These are phyloP conservation scores for Sycobia sp. DNA, from an alignment of 1,140 invertebrate species.

Conservation along the genomic window DNA sequence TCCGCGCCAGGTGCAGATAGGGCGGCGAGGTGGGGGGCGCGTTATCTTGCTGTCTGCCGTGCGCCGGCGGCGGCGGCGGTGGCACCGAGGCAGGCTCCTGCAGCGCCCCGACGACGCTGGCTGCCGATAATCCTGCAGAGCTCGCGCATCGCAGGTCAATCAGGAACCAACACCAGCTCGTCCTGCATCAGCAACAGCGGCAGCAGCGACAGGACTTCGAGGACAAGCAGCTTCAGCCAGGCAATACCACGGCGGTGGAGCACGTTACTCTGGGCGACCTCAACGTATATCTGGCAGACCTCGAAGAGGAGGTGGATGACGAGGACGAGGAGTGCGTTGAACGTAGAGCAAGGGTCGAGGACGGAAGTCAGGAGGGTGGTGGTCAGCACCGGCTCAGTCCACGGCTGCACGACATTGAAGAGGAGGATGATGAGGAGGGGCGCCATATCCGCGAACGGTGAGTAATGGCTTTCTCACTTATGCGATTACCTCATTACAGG, in stretches of 20 bases:
- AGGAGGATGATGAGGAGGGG: slow-evolving; percentile 62
- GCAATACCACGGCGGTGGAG: slow-evolving; percentile 32
- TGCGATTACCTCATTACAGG: too few relatives aligned
- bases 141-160: too few relatives aligned
- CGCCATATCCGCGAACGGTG: slow-evolving; percentile 55
- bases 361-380: slow-evolving; percentile 45
- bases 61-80: slow-evolving; percentile 61
- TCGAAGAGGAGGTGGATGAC: slow-evolving; percentile 27
- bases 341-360: slow-evolving; percentile 44
- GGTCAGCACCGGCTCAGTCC: slow-evolving; percentile 57
- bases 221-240: not conserved
- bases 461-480: slow-evolving; percentile 37
- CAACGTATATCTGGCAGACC: slow-evolving; percentile 51
- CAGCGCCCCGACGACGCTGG: slow-evolving; percentile 37
- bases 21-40: slow-evolving; percentile 61
- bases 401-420: slow-evolving; percentile 63
- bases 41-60: slow-evolving; percentile 63
- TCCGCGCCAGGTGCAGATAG: slow-evolving; percentile 49
- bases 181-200: slow-evolving; percentile 28
- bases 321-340: slow-evolving; percentile 29
- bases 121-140: slow-evolving; percentile 22
- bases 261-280: slow-evolving; percentile 45
- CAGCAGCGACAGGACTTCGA: slow-evolving; percentile 24
- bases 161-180: slow-evolving; percentile 6
- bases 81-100: slow-evolving; percentile 50